Evolutionary conservation across 64 coral and sea anemone species (phyloP).

Genomic region (Porites lutea): DNA sequence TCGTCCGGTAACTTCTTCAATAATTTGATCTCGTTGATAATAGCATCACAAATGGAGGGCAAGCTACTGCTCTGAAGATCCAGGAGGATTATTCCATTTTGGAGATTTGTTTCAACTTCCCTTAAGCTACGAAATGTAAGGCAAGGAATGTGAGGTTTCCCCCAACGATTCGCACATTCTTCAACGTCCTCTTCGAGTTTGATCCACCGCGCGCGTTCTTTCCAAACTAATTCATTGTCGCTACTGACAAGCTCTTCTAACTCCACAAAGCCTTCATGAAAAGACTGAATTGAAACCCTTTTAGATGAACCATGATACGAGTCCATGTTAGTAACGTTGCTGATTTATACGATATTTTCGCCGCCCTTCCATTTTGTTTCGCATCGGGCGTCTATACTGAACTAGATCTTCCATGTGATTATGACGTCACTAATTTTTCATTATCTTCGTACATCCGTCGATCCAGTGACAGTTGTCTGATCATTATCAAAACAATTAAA

Average conservation of each 20-base stretch:
- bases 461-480: no score
- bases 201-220: conserved; percentile 98
- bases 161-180: conserved; percentile 92
- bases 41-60: conserved; percentile 68
- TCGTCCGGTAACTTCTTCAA: conserved; percentile 42
- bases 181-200: conserved; percentile 97
- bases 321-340: neutral
- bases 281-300: neutral
- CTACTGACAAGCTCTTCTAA: conserved; percentile 80
- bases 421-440: conserved; percentile 31
- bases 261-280: conserved; percentile 93
- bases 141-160: conserved; percentile 96
- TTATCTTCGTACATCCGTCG: no score
- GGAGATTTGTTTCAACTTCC: conserved; percentile 71
- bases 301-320: neutral
- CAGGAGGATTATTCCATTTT: conserved; percentile 74
- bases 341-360: neutral
- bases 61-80: conserved; percentile 75
- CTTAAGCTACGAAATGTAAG: conserved; percentile 77
- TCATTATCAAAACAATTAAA: no score
- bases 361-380: neutral
- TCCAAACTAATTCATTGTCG: conserved; percentile 81
- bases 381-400: neutral
- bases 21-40: conserved; percentile 74
- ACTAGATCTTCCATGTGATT: neutral